phyloP scores from a whole-genome alignment of 2,888 invertebrate genomes.

The Desoria tigrina region DNA sequence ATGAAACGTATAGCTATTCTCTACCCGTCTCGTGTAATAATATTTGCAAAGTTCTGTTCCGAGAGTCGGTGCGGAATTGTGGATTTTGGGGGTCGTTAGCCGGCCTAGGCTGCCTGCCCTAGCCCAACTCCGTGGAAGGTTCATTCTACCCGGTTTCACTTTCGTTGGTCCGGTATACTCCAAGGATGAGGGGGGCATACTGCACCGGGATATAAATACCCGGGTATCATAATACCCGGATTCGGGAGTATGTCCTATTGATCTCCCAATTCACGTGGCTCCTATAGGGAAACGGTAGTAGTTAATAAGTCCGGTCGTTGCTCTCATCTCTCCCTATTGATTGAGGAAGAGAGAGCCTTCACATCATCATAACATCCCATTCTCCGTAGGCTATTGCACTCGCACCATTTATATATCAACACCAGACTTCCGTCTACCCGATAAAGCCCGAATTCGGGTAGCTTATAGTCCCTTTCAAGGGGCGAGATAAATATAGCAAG shows the following conservation, averaged over 20 bases:
- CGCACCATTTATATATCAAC: too few relatives aligned
- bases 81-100: conserved; percentile 46
- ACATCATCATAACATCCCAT: conserved; percentile 6
- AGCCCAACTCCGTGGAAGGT: conserved; percentile 38
- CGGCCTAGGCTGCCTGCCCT: conserved; percentile 42
- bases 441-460: too few relatives aligned
- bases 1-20: too few relatives aligned
- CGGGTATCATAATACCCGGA: conserved; percentile 1
- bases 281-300: too few relatives aligned
- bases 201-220: conserved; percentile 11
- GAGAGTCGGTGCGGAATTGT: conserved; percentile 10
- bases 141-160: conserved; percentile 12
- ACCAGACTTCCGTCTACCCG: too few relatives aligned
- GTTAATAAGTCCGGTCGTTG: conserved; percentile 52
- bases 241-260: too few relatives aligned
- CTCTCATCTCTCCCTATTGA: conserved; percentile 37
- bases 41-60: too few relatives aligned
- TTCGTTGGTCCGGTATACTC: too few relatives aligned
- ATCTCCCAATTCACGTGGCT: conserved; percentile 52
- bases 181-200: conserved; percentile 12
- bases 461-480: too few relatives aligned
- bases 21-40: too few relatives aligned
- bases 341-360: conserved; percentile 45
- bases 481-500: too few relatives aligned
- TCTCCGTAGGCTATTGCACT: conserved; percentile 50